These are phyloP conservation scores for Chelon labrosus DNA, from an alignment of 2,797 vertebrate genomes.

Conservation along the genomic window DNA sequence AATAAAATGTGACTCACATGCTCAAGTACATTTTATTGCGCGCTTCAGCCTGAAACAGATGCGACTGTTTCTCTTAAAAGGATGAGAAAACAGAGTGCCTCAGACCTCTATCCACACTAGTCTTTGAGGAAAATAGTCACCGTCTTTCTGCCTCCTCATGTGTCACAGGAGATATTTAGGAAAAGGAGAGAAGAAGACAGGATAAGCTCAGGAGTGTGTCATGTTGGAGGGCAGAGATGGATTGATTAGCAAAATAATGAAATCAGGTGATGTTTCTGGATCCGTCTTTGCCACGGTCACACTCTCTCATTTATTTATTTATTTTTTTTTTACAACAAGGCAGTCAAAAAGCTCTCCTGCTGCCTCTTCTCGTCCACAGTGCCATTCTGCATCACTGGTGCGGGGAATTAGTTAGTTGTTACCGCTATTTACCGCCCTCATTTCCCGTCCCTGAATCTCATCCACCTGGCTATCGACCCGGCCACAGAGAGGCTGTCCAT, in stretches of 20 bases:
- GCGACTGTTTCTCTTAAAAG: constrained; percentile 39
- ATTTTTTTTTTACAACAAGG: constrained; percentile 35
- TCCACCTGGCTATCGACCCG: constrained; percentile 60
- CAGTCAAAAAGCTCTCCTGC: constrained; percentile 28
- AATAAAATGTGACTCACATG: constrained; percentile 44
- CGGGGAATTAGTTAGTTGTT: constrained; percentile 65
- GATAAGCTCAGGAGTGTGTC: constrained; percentile 1
- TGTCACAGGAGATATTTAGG: not conserved
- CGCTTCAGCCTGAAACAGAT: constrained; percentile 29
- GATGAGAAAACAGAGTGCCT: constrained; percentile 8
- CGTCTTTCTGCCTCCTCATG: no score
- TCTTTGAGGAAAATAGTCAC: not conserved
- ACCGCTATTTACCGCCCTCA: constrained; percentile 47
- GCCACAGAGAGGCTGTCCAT: constrained; percentile 39
- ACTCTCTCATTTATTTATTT: constrained; percentile 3
- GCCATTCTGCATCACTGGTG: constrained; percentile 70
- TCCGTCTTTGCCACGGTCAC: constrained; percentile 32
- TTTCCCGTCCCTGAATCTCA: constrained; percentile 51
- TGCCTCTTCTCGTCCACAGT: constrained; percentile 37
- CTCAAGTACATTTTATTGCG: constrained; percentile 8
- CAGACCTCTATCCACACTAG: constrained; percentile 2
- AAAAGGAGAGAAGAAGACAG: not conserved
- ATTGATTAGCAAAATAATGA: constrained; percentile 72
- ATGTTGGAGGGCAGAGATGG: constrained; percentile 38
- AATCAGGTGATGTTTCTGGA: constrained; percentile 52